Conservation (phyloP, 2,888 invertebrate genomes). For the Conops quadrifasciatus region DNA sequence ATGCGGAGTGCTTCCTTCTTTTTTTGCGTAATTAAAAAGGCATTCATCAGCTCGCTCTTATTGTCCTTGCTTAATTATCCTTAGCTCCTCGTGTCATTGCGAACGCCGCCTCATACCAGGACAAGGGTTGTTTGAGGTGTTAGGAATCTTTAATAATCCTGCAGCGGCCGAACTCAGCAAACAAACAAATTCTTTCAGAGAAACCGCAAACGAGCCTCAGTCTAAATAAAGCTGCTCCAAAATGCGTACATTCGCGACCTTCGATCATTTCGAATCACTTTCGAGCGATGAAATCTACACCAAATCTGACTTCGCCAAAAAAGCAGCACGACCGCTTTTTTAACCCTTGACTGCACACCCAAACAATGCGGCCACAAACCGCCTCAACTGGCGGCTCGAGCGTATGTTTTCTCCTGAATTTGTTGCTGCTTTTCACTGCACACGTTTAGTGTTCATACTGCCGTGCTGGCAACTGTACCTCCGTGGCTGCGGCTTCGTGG, state of each 20-base stretch:
- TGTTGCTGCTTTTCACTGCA: constrained; percentile 43
- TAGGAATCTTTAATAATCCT: too few species aligned
- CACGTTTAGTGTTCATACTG: constrained; percentile 27
- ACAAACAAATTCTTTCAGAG: background rate
- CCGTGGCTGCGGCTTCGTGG: background rate
- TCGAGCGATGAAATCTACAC: background rate
- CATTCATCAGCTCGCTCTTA: background rate
- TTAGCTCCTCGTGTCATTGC: background rate
- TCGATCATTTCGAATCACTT: background rate
- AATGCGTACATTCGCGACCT: too few species aligned
- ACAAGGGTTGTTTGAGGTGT: too few species aligned
- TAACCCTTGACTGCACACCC: constrained; percentile 8
- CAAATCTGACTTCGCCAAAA: background rate
- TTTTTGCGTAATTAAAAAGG: background rate
- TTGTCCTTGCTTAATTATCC: background rate
- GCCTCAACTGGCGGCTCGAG: background rate
- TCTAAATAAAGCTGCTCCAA: background rate
- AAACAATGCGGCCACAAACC: constrained; percentile 16
- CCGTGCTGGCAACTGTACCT: constrained; percentile 38
- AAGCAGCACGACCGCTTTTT: background rate
- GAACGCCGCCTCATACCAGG: background rate
- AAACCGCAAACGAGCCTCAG: background rate
- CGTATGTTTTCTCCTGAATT: background rate
- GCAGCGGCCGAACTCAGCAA: too few species aligned
- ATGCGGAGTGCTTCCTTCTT: too few species aligned